Evolutionary conservation across 1,140 invertebrate genomes (phyloP), one percentile per base, ranked within the genome.

Genomic region (Hyles euphorbiae): DNA sequence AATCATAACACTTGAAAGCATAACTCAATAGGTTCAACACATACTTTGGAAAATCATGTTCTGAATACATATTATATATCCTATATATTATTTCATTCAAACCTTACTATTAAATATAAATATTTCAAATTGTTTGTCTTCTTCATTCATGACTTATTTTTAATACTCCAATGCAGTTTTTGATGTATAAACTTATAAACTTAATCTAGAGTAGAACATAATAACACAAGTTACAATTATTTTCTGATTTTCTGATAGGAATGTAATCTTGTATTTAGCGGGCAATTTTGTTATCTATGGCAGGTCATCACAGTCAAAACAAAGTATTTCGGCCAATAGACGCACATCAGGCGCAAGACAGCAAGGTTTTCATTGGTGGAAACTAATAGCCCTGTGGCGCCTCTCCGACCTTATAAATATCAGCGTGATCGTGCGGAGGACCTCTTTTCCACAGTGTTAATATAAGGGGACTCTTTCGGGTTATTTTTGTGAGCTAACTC

Each of bases 401-500:
- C 76, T 68, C 75, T 68, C 79, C 83, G 73, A 89, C 69, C 77
- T 82, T 88, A 88, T 88, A 87, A 83, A 87, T 84, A 87, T 78
- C 74, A 77, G 76, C 65, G 82, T 76, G 67, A 74, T 70, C 74
- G 68, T 67, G 74, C 69, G 71, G 72, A 67, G 73, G 72, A 76
- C 78, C 84, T 88, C 86, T 88, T 88, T 88, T 88, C 84, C 86
- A 87, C 84, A 87, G 83, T 87, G 84, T 81, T 87, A 81, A 76
- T 84, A 81, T 75, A 80, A 76, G 76, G 82, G 76, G 65, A 69
- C 65, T 76, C 72, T 76, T 69, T 81, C 76, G 81, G 81, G 81
- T 84, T 87, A 87, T 84, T 87, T 86, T 86, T 67, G 83, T 86
- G 82, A 84, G 78, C 85, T 88, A 88, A 85, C 85, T 88, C 82